Base-by-base conservation (phyloP, 2,113 vertebrate species). In the Scophthalmus maximus region DNA sequence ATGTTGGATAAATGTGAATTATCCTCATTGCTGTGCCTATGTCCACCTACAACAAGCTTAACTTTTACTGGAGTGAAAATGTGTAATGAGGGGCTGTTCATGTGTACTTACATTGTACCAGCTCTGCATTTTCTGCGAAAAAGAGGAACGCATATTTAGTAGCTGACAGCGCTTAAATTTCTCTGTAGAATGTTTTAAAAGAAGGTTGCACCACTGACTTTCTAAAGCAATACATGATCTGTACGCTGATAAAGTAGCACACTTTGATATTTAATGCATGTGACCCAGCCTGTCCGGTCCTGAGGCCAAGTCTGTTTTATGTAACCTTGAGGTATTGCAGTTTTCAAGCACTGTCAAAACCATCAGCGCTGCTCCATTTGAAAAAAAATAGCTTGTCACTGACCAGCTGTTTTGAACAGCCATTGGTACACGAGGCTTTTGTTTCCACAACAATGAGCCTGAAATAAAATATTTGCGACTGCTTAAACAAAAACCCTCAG, bases 81-180 rank as follows among this genome's bases (percentile, higher is more conserved):
- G 42, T n/a, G n/a, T 18, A 17, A 50, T 50, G 17, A 47, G 47
- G 15, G 27, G 15, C 18, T 58, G 17, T 46, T 49, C 20, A 42
- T 14, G n/a, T 59, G 34, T 88, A 97, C 96, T 97, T 87, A 97
- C 96, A 69, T 95, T 97, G 91, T 97, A 97, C 95, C 96, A 97
- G 93, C 96, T 97, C 90, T 97, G 96, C 94, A 96, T 95, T 92
- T 97, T 97, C 96, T 97, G 95, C 32, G 93, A 94, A 46, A 87
- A 91, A 84, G 15, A 50, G 10, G 18, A 49, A 89, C 81, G 17
- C 11, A 47, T 15, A 49, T 44, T 83, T 17, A 78, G 27, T 34
- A 1, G 17, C 26, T 26, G 70, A 36, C 17, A 49, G 15, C 14
- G 8, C 11, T 9, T 9, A 69, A 1, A 23, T 23, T 5, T 22